Percentiles rank a stretch among this genome's conserved stretches.
Evolutionary conservation across 2,113 vertebrate species (phyloP).

Genomic region (Malurus melanocephalus): DNA sequence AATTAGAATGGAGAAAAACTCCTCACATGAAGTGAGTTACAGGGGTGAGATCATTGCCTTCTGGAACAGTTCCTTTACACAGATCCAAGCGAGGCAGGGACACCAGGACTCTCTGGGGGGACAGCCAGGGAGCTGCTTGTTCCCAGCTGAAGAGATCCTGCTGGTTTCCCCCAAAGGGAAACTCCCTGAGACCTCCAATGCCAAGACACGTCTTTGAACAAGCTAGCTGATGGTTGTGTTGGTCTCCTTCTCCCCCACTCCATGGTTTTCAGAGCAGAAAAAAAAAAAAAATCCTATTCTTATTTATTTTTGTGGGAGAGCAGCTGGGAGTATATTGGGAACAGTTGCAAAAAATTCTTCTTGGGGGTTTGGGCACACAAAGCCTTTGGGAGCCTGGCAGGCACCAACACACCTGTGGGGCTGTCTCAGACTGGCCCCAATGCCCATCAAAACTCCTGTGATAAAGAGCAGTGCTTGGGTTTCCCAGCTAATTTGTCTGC

Average conservation of each 20-base stretch:
- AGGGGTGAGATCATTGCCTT: neutral
- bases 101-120: neutral
- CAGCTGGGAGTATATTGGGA: neutral
- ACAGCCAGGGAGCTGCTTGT: neutral
- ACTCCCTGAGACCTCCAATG: neutral
- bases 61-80: neutral
- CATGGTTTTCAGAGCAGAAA: neutral
- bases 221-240: accelerated
- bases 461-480: neutral
- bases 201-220: neutral
- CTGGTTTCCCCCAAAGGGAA: neutral
- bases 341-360: neutral
- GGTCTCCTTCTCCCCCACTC: neutral
- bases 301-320: neutral
- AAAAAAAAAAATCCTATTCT: neutral
- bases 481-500: constrained; percentile 17
- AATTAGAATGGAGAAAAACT: neutral
- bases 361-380: neutral
- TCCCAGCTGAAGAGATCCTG: neutral
- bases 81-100: accelerated
- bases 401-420: accelerated
- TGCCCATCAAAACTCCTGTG: neutral
- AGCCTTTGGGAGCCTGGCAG: neutral
- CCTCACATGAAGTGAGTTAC: neutral
- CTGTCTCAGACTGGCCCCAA: neutral